Evolutionary conservation across 2,888 invertebrate species (phyloP).

Genomic region (Eurytoma californica): DNA sequence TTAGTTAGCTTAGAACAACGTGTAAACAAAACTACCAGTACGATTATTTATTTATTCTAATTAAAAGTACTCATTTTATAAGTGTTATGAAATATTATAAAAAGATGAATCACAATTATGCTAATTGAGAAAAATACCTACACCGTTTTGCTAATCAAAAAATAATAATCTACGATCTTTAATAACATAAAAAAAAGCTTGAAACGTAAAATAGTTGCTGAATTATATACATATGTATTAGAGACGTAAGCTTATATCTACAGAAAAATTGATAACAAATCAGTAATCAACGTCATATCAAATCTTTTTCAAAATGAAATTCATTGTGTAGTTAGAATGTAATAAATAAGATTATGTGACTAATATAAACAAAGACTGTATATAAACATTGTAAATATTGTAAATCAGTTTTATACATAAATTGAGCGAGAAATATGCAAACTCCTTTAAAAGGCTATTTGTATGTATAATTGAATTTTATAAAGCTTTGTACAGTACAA

Average conservation of each 20-base stretch:
- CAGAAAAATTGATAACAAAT: constrained; percentile 15
- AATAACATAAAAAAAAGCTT: constrained; percentile 20
- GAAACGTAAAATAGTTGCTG: constrained; percentile 25
- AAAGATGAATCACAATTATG: background rate
- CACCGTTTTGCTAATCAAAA: background rate
- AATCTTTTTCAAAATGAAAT: constrained; percentile 2
- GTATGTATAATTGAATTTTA: constrained; percentile 40
- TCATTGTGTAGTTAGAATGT: constrained; percentile 1
- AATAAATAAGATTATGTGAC: constrained; percentile 22
- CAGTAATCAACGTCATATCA: too few relatives aligned
- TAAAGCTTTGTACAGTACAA: constrained; percentile 50
- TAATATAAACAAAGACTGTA: constrained; percentile 45
- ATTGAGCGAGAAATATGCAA: constrained; percentile 21
- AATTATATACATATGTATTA: constrained; percentile 17
- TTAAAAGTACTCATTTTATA: background rate
- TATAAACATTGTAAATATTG: constrained; percentile 50
- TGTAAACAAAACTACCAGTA: background rate
- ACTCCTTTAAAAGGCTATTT: constrained; percentile 23
- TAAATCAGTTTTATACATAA: constrained; percentile 33
- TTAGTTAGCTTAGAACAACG: background rate
- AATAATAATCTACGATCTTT: background rate
- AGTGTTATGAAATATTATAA: background rate
- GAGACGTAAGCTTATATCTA: constrained; percentile 17
- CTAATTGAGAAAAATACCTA: too few relatives aligned
- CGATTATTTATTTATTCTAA: background rate